These are phyloP conservation scores for Molorchus minor DNA, from an alignment of 2,888 invertebrate species.

Conservation along the genomic window DNA sequence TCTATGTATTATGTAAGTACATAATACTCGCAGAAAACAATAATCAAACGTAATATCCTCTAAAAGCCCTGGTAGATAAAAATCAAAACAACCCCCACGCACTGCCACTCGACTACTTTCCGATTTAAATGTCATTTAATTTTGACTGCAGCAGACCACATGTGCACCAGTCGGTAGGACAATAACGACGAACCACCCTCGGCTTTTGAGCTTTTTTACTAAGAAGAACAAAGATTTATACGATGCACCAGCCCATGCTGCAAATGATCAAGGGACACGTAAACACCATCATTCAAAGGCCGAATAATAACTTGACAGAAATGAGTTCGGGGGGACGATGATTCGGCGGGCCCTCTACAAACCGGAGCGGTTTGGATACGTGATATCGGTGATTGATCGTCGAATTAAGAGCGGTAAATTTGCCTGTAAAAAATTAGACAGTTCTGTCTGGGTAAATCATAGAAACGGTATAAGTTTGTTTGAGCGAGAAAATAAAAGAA, in stretches of 20 bases:
- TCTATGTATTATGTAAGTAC: too few species aligned
- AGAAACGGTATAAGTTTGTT: too few species aligned
- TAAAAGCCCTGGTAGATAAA: conserved; percentile 7
- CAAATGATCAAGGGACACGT: conserved; percentile 58
- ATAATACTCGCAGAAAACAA: too few species aligned
- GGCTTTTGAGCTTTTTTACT: conserved; percentile 44
- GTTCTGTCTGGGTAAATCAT: too few species aligned
- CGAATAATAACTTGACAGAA: conserved; percentile 39
- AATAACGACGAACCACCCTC: conserved; percentile 41
- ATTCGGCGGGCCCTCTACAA: not conserved
- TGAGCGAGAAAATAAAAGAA: too few species aligned
- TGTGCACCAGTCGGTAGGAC: conserved; percentile 43
- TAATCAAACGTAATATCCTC: too few species aligned
- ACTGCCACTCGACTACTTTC: conserved; percentile 24
- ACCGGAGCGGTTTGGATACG: not conserved
- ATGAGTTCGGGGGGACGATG: conserved; percentile 25
- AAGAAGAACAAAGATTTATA: conserved; percentile 49
- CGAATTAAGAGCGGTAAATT: not conserved
- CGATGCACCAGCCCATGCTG: conserved; percentile 50
- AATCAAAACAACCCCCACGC: conserved; percentile 18
- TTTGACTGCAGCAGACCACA: conserved; percentile 42
- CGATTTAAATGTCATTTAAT: conserved; percentile 41
- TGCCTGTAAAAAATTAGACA: too few species aligned
- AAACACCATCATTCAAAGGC: conserved; percentile 50
- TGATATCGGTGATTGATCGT: not conserved